Base-by-base conservation (phyloP, 2,797 vertebrate genomes). In the Iguana delicatissima region DNA sequence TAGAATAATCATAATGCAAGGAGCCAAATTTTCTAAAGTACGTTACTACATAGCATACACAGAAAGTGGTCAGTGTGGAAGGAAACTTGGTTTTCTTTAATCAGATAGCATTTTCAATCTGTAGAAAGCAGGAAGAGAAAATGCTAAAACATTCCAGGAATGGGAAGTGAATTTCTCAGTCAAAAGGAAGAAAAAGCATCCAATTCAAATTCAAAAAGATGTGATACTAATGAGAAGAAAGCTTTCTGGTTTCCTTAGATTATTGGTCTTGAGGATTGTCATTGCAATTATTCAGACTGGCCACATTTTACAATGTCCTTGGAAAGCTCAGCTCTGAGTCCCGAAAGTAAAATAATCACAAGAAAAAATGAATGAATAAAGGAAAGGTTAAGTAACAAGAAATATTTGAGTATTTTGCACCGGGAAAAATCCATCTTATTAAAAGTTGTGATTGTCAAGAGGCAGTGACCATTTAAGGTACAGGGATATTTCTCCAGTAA, bases 81-180 rank as follows among this genome's bases (percentile, higher is more conserved):
- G 52, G 83, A 89, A 89, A 77, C 86, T 83, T 92, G 91, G 92
- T 93, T 94, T 79, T 94, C 91, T 96, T 95, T 95, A 94, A 95
- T 93, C 83, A 83, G 93, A 91, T 91, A 95, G 88, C 94, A 96
- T 96, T 94, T 97, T 95, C 84, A 96, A 94, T 89, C 92, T 86
- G 59, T 0, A 74, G n/a, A 64, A 62, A 38, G 35, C 50, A 46
- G 42, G 50, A 67, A 1, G 72, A 24, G 29, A 29, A 38, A 50
- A 89, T 93, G 93, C 92, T 95, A 96, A 95, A 95, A 95, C 94
- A 95, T 95, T 94, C 96, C 90, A 95, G 94, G 94, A 96, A 96
- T 95, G 93, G 91, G 87, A 93, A 89, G 89, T 90, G 79, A 57
- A 81, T 90, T 88, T 95, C 89, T 94, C 94, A 95, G 92, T 92